Percentiles rank a stretch among this genome's conserved stretches.
Evolutionary conservation across 2,113 vertebrate species (phyloP).

Genomic region (Plecotus auritus): DNA sequence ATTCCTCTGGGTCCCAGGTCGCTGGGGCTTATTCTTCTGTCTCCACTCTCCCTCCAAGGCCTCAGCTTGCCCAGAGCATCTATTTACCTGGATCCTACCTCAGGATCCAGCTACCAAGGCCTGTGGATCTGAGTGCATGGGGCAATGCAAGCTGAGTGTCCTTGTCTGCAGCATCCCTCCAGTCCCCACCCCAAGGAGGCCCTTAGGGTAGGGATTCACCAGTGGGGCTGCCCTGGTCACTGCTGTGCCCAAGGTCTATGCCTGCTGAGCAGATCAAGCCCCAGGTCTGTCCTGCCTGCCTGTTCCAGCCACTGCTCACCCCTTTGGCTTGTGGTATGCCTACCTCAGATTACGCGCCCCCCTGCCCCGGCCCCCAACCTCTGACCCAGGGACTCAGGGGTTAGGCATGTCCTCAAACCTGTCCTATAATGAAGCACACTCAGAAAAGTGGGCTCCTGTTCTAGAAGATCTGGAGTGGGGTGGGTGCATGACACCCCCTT

Average conservation of each 20-base stretch:
- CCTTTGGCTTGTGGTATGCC: background rate
- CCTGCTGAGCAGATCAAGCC: background rate
- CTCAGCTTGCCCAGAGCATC: background rate
- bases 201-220: background rate
- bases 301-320: background rate
- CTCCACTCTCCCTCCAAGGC: background rate
- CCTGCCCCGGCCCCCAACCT: rapidly evolving
- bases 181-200: background rate
- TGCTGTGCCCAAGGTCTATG: background rate
- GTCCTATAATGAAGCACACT: background rate
- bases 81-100: background rate
- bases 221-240: background rate
- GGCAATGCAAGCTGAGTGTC: background rate
- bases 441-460: background rate
- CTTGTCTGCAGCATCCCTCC: background rate
- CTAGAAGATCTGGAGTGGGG: background rate
- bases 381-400: background rate
- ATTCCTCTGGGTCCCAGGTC: background rate
- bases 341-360: background rate
- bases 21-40: background rate
- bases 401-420: background rate
- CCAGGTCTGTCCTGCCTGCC: background rate
- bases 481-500: background rate
- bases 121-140: background rate
- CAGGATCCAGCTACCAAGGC: background rate